A percentile compares a stretch with the other conserved stretches of the same genome.
Evolutionary conservation across 2,888 invertebrate genomes (phyloP).

Genomic region (Conistra vaccinii): DNA sequence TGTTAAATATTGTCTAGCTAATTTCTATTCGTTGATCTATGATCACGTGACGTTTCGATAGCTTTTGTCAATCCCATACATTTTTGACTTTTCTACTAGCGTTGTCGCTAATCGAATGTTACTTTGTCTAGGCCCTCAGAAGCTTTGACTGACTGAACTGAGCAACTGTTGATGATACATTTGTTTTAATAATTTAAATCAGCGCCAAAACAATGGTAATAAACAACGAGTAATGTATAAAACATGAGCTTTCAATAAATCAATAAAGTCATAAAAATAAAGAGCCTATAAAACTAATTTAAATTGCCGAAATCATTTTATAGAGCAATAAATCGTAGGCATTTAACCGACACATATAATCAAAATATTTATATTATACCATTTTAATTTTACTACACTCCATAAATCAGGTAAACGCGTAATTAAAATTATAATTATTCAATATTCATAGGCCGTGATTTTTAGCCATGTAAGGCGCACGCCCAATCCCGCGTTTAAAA

Average conservation of each 20-base stretch:
- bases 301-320: conserved; percentile 58
- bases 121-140: too few relatives aligned
- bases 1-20: too few relatives aligned
- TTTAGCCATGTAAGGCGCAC: conserved; percentile 54
- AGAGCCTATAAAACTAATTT: conserved; percentile 49
- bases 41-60: too few relatives aligned
- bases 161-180: background rate
- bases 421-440: conserved; percentile 54
- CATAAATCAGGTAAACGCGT: conserved; percentile 59
- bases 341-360: conserved; percentile 57
- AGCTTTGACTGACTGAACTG: background rate
- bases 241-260: conserved; percentile 11
- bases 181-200: background rate
- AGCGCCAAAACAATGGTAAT: conserved; percentile 1
- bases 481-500: conserved; percentile 70
- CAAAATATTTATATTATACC: conserved; percentile 58
- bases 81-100: too few relatives aligned
- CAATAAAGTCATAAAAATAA: too few relatives aligned
- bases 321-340: conserved; percentile 56
- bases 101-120: too few relatives aligned
- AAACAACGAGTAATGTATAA: conserved; percentile 19
- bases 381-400: conserved; percentile 56
- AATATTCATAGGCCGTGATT: conserved; percentile 56
- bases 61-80: too few relatives aligned
- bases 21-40: too few relatives aligned